Evolutionary conservation across 2,888 invertebrate species (phyloP).

Genomic region (Tinea pellionella): DNA sequence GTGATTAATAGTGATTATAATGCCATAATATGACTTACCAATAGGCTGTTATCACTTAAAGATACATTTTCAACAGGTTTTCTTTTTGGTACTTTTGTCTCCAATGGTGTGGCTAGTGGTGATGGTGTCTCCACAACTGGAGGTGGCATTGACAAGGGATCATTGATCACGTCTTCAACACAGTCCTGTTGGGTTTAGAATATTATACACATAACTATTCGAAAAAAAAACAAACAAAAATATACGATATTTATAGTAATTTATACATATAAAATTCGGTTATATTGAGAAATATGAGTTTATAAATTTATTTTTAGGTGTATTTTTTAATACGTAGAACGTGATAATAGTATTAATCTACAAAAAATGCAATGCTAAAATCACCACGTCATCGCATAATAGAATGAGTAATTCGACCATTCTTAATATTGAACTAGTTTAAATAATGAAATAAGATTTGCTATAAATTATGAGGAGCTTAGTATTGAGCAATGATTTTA

Average conservation of each 20-base stretch:
- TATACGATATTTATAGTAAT: too few species aligned
- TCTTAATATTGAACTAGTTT: background rate
- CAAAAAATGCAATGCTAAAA: background rate
- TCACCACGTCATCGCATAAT: background rate
- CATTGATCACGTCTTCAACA: slow-evolving; percentile 51
- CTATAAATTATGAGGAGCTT: background rate
- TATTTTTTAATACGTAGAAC: too few species aligned
- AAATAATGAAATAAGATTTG: background rate
- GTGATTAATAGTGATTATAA: too few species aligned
- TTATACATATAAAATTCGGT: too few species aligned
- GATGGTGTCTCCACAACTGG: slow-evolving; percentile 17
- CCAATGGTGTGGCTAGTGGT: slow-evolving; percentile 24
- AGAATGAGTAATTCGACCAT: background rate
- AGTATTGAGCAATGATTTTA: background rate
- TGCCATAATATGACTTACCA: slow-evolving; percentile 61
- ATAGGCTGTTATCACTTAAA: slow-evolving; percentile 74
- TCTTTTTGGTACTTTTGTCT: slow-evolving; percentile 44
- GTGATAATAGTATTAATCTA: too few species aligned
- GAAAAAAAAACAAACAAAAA: too few species aligned
- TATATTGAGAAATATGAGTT: too few species aligned
- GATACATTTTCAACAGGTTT: slow-evolving; percentile 65
- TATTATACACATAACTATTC: background rate
- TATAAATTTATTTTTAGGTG: too few species aligned
- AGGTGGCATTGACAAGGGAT: slow-evolving; percentile 41
- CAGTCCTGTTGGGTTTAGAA: slow-evolving; percentile 37